These are phyloP conservation scores for Dreissena polymorpha DNA, from an alignment of 1,140 invertebrate genomes.

Conservation along the genomic window DNA sequence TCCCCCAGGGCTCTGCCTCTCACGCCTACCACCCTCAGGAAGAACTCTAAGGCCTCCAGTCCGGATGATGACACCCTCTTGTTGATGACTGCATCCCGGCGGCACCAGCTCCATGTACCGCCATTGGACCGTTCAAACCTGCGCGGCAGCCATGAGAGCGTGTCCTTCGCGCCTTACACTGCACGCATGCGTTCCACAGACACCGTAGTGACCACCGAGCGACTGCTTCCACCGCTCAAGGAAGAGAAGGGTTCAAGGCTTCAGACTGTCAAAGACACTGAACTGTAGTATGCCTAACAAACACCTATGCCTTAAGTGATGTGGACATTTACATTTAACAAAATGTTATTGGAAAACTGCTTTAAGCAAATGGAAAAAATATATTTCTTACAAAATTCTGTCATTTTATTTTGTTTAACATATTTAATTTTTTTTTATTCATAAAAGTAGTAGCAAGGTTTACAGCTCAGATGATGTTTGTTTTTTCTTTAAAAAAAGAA, in stretches of 20 bases:
- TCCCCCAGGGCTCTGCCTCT: slow-evolving; percentile 52
- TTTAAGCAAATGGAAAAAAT: no score
- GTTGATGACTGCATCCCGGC: background rate
- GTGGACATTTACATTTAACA: no score
- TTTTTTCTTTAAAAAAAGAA: no score
- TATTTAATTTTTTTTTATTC: no score
- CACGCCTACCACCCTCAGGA: slow-evolving; percentile 58
- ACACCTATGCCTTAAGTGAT: no score
- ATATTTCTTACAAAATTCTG: no score
- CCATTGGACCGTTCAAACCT: slow-evolving; percentile 62
- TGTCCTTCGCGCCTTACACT: slow-evolving; percentile 63
- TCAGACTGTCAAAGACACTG: slow-evolving; percentile 57
- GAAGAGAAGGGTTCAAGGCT: slow-evolving; percentile 43
- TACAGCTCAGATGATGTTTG: no score
- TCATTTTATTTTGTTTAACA: no score
- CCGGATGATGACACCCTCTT: no score
- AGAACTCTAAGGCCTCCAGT: slow-evolving; percentile 25
- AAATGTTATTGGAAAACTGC: background rate
- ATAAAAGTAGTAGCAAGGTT: no score
- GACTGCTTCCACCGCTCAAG: slow-evolving; percentile 19
- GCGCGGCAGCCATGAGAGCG: slow-evolving; percentile 61
- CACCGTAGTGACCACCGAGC: slow-evolving; percentile 55
- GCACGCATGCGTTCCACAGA: slow-evolving; percentile 63
- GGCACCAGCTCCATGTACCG: slow-evolving; percentile 56
- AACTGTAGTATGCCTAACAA: slow-evolving; percentile 48